A percentile compares a stretch with the other conserved stretches of the same genome.
phyloP scores from a whole-genome alignment of 2,113 vertebrate genomes.

The Mugil cephalus region DNA sequence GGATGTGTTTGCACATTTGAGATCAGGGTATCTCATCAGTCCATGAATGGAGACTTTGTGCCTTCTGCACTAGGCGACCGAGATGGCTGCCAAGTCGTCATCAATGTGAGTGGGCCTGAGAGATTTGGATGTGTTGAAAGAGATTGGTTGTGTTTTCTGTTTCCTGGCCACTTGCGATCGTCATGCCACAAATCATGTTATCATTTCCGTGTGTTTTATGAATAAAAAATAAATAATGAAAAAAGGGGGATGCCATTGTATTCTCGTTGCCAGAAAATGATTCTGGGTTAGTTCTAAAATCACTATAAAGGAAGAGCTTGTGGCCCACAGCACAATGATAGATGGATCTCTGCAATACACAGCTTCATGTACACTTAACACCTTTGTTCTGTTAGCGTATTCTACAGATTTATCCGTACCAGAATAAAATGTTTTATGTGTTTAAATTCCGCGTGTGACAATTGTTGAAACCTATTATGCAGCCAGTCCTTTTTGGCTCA shows the following conservation, averaged over 20 bases:
- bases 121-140: constrained; percentile 4
- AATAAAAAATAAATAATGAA: constrained; percentile 39
- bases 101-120: constrained; percentile 14
- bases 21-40: constrained; percentile 17
- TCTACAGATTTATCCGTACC: background rate
- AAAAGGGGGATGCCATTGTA: constrained; percentile 15
- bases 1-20: background rate
- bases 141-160: constrained; percentile 22
- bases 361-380: constrained; percentile 1
- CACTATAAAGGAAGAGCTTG: constrained; percentile 62
- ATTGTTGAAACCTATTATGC: constrained; percentile 32
- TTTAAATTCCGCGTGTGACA: constrained; percentile 1
- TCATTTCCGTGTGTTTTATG: constrained; percentile 30
- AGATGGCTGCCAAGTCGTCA: constrained; percentile 23
- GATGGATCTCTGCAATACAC: constrained; percentile 56
- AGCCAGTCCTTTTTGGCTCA: constrained; percentile 20
- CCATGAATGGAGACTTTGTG: constrained; percentile 56
- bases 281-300: constrained; percentile 43
- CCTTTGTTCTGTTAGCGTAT: background rate
- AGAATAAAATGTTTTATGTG: constrained; percentile 10
- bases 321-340: constrained; percentile 56
- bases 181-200: constrained; percentile 37
- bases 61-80: constrained; percentile 20
- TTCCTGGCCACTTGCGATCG: constrained; percentile 8
- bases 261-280: constrained; percentile 45